phyloP scores from a whole-genome alignment of 2,888 invertebrate species.

The Saturnia pavonia region DNA sequence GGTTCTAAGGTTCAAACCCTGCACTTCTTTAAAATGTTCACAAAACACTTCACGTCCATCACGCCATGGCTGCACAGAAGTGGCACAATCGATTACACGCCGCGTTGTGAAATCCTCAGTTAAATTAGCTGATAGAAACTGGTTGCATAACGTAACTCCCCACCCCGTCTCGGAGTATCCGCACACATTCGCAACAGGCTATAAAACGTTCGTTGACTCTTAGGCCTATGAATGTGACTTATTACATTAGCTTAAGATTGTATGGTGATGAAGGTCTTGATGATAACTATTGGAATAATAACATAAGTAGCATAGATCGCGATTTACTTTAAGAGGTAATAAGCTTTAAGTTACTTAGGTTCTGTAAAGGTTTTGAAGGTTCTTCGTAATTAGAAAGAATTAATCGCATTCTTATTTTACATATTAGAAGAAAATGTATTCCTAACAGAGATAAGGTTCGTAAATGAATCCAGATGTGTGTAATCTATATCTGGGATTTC shows the following conservation, averaged over 20 bases:
- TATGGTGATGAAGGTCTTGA: constrained; percentile 27
- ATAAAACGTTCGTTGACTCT: constrained; percentile 45
- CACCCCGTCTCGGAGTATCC: constrained; percentile 11
- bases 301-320: background rate
- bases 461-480: background rate
- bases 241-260: constrained; percentile 25
- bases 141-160: constrained; percentile 29
- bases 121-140: constrained; percentile 38
- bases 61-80: constrained; percentile 37
- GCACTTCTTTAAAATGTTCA: background rate
- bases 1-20: background rate
- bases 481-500: background rate
- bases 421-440: background rate
- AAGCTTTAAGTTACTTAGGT: background rate
- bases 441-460: background rate
- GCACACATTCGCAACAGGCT: constrained; percentile 37
- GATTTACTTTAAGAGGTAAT: background rate
- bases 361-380: background rate
- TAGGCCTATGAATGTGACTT: constrained; percentile 21
- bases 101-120: constrained; percentile 47
- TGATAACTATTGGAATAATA: constrained; percentile 23
- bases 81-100: constrained; percentile 49
- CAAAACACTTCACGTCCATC: constrained; percentile 10
- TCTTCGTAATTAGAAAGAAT: background rate
- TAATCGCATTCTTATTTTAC: background rate